Evolutionary conservation across 2,888 invertebrate species (phyloP).

Genomic region (Parochlus steinenii): DNA sequence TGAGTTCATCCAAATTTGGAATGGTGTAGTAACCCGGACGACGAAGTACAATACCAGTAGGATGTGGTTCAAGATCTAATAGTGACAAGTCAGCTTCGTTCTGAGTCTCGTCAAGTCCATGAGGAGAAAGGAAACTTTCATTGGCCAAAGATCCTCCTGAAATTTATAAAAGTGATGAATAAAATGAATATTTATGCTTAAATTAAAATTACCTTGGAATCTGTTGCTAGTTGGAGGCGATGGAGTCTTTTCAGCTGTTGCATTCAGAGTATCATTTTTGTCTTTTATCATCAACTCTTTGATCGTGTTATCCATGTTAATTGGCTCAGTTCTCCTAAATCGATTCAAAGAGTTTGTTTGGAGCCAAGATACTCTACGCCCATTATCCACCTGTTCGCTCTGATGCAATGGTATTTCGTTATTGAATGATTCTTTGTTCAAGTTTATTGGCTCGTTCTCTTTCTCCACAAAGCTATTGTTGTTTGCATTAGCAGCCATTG

Average conservation of each 20-base stretch:
- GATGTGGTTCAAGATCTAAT: slow-evolving; percentile 34
- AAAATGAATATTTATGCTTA: too few species aligned
- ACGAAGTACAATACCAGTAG: slow-evolving; percentile 59
- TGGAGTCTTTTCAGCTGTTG: neutral
- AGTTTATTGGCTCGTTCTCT: slow-evolving; percentile 4
- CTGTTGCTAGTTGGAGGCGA: neutral
- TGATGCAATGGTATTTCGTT: slow-evolving; percentile 9
- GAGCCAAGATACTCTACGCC: slow-evolving; percentile 10
- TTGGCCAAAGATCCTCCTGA: too few species aligned
- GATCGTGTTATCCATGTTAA: too few species aligned
- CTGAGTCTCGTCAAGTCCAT: slow-evolving; percentile 19
- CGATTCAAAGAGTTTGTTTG: slow-evolving; percentile 6
- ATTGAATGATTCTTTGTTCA: slow-evolving; percentile 1
- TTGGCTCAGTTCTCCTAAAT: too few species aligned
- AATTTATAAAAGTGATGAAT: too few species aligned
- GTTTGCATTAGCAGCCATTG: too few species aligned
- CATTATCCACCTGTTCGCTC: slow-evolving; percentile 2
- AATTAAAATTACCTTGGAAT: slow-evolving; percentile 2
- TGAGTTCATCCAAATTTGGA: slow-evolving; percentile 68
- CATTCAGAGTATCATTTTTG: slow-evolving; percentile 1
- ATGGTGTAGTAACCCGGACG: slow-evolving; percentile 82
- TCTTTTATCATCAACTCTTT: slow-evolving; percentile 9
- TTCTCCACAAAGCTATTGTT: too few species aligned
- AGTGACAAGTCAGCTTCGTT: slow-evolving; percentile 15
- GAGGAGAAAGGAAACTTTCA: slow-evolving; percentile 13